phyloP scores from a whole-genome alignment of 2,797 vertebrate species.

The Sebastes vulpes region DNA sequence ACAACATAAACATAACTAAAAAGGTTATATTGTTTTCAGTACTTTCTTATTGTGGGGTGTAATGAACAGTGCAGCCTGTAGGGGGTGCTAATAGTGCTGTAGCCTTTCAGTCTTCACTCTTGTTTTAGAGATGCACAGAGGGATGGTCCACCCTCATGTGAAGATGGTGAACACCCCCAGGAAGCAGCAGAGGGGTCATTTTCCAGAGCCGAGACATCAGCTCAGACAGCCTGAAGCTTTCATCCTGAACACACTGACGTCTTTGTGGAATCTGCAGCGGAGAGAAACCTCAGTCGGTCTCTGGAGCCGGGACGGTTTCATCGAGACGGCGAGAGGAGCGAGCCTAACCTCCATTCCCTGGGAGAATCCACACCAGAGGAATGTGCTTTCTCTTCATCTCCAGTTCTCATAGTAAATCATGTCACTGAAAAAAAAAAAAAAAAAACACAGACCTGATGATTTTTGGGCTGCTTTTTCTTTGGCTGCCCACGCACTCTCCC shows the following conservation, averaged over 20 bases:
- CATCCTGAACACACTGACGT: slow-evolving; percentile 15
- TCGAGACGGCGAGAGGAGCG: slow-evolving; percentile 17
- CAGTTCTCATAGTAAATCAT: slow-evolving; percentile 70
- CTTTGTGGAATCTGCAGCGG: slow-evolving; percentile 37
- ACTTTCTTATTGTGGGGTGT: background rate
- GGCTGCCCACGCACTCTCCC: slow-evolving; percentile 44
- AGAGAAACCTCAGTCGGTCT: slow-evolving; percentile 44
- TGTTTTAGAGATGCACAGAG: background rate
- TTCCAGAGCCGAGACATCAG: slow-evolving; percentile 12
- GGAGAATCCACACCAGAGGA: slow-evolving; percentile 49
- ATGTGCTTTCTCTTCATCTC: slow-evolving; percentile 52
- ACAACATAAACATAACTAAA: background rate
- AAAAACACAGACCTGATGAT: slow-evolving; percentile 39
- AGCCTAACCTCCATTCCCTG: slow-evolving; percentile 24
- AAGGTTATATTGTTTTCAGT: background rate
- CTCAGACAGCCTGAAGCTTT: slow-evolving; percentile 19
- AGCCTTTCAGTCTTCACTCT: background rate
- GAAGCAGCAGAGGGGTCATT: slow-evolving; percentile 14
- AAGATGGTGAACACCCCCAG: slow-evolving; percentile 25
- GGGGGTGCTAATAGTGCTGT: slow-evolving; percentile 10
- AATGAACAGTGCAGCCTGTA: background rate
- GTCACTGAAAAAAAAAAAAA: slow-evolving; percentile 2
- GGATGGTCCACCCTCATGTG: slow-evolving; percentile 10
- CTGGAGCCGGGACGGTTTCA: slow-evolving; percentile 39
- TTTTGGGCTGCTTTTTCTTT: slow-evolving; percentile 26